A percentile compares a stretch with the other conserved stretches of the same genome.
phyloP scores from a whole-genome alignment of 2,797 vertebrate genomes.

The Falco naumanni region DNA sequence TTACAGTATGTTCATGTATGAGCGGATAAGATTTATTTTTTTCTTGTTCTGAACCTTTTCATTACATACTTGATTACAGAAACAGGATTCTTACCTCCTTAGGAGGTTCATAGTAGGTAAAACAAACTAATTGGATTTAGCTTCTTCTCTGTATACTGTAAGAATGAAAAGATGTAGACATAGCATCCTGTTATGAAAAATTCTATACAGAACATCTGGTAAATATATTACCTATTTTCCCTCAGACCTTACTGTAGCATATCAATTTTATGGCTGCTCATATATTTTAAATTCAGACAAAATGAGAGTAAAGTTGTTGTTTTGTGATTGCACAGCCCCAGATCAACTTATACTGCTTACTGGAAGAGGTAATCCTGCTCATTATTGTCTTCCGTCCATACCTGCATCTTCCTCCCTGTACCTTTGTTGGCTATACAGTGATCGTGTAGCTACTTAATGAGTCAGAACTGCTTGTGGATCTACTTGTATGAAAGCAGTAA shows the following conservation, averaged over 20 bases:
- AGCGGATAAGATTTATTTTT: background rate
- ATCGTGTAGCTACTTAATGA: background rate
- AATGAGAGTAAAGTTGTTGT: background rate
- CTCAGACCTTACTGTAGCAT: background rate
- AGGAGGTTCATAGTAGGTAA: background rate
- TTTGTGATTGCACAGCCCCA: background rate
- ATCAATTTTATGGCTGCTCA: background rate
- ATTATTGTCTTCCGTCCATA: background rate
- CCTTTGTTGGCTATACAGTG: background rate
- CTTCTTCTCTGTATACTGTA: background rate
- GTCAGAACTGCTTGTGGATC: background rate
- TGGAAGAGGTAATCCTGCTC: background rate
- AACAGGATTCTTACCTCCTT: background rate
- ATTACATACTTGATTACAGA: background rate
- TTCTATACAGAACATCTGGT: background rate
- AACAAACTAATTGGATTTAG: background rate
- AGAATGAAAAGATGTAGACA: background rate
- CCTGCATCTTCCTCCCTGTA: background rate
- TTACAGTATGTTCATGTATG: background rate
- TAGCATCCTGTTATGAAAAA: background rate
- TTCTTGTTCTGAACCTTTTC: background rate
- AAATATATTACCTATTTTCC: background rate
- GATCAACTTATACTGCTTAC: background rate
- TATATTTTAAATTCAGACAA: background rate
- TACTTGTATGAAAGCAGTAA: background rate